Percentiles rank a stretch among this genome's conserved stretches.
These are phyloP conservation scores for Xiphias gladius DNA, from an alignment of 2,113 vertebrate species.

Conservation along the genomic window DNA sequence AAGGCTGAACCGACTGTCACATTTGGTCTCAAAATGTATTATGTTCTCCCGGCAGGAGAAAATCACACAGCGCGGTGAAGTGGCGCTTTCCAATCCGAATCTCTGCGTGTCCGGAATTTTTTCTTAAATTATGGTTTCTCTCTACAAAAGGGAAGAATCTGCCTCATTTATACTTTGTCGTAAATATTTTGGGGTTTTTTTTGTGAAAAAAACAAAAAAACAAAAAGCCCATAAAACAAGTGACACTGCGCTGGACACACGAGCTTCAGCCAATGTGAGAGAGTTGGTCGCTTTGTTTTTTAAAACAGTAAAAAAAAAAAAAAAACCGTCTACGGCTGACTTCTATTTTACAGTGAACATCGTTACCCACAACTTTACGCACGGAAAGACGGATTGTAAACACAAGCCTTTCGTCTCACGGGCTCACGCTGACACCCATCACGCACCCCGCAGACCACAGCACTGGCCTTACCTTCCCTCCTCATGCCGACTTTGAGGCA, in stretches of 20 bases:
- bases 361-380: conserved; percentile 50
- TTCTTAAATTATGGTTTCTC: not conserved
- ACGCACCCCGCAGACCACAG: not conserved
- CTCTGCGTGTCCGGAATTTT: not conserved
- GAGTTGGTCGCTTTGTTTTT: not conserved
- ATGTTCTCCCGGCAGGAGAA: not conserved
- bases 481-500: conserved; percentile 91
- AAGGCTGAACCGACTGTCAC: not conserved
- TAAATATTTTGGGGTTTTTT: not conserved
- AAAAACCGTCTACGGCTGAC: not conserved
- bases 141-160: not conserved
- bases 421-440: not conserved
- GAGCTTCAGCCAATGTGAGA: not conserved
- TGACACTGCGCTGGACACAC: no score
- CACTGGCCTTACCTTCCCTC: conserved; percentile 84
- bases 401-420: not conserved
- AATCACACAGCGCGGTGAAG: not conserved
- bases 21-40: not conserved
- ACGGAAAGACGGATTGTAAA: not conserved
- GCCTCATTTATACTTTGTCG: not conserved
- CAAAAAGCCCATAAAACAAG: not conserved
- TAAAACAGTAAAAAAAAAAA: conserved; percentile 5
- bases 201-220: no score
- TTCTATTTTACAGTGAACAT: conserved; percentile 1
- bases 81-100: not conserved